A percentile compares a stretch with the other conserved stretches of the same genome.
phyloP scores from a whole-genome alignment of 2,888 invertebrate species.

The Cantharis lateralis region DNA sequence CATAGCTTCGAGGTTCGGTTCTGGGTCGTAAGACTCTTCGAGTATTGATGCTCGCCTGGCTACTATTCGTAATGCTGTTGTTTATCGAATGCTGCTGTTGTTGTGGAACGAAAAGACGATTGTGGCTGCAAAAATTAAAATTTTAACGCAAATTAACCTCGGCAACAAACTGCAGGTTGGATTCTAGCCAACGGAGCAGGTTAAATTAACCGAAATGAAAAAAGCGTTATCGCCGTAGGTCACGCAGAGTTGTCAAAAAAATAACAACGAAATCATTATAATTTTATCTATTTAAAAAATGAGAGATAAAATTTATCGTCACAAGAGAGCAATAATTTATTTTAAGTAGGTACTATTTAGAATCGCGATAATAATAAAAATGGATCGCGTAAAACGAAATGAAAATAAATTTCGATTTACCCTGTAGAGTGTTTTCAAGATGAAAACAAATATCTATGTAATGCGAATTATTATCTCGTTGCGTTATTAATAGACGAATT shows the following conservation, averaged over 20 bases:
- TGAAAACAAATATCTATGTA: neutral
- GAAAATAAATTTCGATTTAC: neutral
- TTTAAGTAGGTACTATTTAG: neutral
- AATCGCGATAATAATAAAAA: neutral
- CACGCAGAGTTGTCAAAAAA: neutral
- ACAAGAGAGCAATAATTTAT: neutral
- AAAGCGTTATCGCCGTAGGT: neutral
- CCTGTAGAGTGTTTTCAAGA: neutral
- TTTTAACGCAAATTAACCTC: neutral
- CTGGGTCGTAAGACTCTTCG: slow-evolving; percentile 80
- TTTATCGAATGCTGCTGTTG: slow-evolving; percentile 24
- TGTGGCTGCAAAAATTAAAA: slow-evolving; percentile 19
- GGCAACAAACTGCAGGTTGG: neutral
- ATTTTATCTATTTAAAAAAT: neutral
- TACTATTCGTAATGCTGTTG: slow-evolving; percentile 32
- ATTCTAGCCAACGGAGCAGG: neutral
- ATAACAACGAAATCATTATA: neutral
- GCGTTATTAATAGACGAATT: neutral
- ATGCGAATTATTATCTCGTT: neutral
- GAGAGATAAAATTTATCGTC: neutral
- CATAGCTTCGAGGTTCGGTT: slow-evolving; percentile 82
- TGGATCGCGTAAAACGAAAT: neutral
- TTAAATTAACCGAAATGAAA: neutral
- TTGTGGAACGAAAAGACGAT: slow-evolving; percentile 17
- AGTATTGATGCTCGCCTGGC: slow-evolving; percentile 40